Conservation (phyloP, 1,140 invertebrate genomes). For the Dendroctonus valens region DNA sequence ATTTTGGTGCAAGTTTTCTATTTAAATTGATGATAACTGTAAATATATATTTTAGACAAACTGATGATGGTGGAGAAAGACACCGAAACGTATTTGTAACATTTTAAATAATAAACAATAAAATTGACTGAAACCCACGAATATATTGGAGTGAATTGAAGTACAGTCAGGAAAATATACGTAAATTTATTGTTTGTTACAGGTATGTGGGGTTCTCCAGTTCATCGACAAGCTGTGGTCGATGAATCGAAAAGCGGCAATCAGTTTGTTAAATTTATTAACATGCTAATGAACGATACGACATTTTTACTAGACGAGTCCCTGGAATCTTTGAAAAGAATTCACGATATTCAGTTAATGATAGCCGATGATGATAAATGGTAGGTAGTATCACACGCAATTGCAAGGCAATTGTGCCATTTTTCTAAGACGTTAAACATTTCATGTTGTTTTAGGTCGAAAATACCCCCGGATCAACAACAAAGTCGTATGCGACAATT, state of each 20-base stretch:
- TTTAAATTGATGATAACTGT: no score
- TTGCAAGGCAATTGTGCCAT: not conserved
- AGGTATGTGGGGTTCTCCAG: conserved; percentile 49
- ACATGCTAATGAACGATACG: conserved; percentile 99
- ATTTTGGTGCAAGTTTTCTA: no score
- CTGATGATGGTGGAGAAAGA: no score
- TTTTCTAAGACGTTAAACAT: not conserved
- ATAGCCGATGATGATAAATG: conserved; percentile 71
- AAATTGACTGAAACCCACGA: no score
- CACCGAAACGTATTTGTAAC: no score
- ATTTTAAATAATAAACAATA: no score
- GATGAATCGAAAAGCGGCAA: conserved; percentile 81
- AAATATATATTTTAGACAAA: no score
- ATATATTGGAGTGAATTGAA: no score
- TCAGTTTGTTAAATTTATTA: conserved; percentile 97
- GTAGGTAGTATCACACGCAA: conserved; percentile 36
- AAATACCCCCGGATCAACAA: conserved; percentile 69
- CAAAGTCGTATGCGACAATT: conserved; percentile 76
- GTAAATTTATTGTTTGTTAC: no score
- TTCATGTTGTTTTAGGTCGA: conserved; percentile 48
- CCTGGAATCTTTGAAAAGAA: conserved; percentile 89
- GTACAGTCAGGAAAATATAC: no score
- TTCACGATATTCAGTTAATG: conserved; percentile 91
- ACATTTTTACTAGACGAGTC: conserved; percentile 97
- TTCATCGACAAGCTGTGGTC: conserved; percentile 69